Evolutionary conservation across 2,113 vertebrate species (phyloP).

Genomic region (Oostethus manadensis): DNA sequence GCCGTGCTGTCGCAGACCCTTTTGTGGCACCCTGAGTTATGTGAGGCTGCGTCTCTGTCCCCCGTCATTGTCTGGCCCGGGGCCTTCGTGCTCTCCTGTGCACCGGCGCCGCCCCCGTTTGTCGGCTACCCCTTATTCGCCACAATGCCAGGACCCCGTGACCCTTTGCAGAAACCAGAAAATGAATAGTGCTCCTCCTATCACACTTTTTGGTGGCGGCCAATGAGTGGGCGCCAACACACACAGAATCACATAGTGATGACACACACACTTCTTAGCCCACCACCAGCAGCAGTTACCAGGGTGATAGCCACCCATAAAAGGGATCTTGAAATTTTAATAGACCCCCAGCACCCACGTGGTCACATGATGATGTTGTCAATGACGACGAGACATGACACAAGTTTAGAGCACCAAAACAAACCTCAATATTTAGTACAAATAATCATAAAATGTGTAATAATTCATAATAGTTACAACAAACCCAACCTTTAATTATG

Average conservation of each 20-base stretch:
- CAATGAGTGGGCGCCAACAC: conserved; percentile 41
- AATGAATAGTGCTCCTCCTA: conserved; percentile 64
- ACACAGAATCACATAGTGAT: conserved; percentile 13
- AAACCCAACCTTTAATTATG: no score
- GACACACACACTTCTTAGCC: conserved; percentile 42
- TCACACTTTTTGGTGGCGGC: conserved; percentile 39
- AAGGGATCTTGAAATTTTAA: conserved; percentile 47
- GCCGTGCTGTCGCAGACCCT: conserved; percentile 48
- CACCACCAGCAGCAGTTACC: conserved; percentile 43
- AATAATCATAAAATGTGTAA: no score
- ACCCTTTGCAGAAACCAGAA: conserved; percentile 62
- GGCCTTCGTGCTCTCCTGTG: conserved; percentile 58
- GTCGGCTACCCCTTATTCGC: conserved; percentile 67
- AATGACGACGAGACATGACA: conserved; percentile 10
- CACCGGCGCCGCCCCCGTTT: conserved; percentile 60
- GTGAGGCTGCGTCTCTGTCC: conserved; percentile 62
- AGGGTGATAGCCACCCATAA: conserved; percentile 44
- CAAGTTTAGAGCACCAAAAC: conserved; percentile 7
- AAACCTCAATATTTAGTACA: no score
- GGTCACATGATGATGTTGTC: conserved; percentile 27
- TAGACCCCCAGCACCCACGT: conserved; percentile 20
- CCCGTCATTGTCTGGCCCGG: conserved; percentile 59
- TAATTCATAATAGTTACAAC: no score
- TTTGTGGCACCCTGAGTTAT: conserved; percentile 68
- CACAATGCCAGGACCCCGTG: conserved; percentile 62